Evolutionary conservation across 2,797 vertebrate genomes (phyloP), one percentile per base, ranked within the genome.

Genomic region (Oryzias dopingdopingensis): DNA sequence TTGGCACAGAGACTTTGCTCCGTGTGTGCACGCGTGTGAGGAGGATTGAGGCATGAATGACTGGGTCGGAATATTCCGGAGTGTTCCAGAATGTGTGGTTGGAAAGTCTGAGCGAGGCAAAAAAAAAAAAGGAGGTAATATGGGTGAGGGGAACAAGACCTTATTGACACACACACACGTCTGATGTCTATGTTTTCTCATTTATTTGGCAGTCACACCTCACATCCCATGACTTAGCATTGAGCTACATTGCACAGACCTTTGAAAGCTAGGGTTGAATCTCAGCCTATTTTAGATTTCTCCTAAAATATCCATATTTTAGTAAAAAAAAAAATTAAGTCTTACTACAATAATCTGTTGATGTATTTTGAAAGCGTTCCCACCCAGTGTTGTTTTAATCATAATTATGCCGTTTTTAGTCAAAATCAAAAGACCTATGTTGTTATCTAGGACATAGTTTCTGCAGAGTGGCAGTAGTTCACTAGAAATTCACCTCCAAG

Each of bases 11-110:
- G 15, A 29, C 46, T 26, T 18, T 48, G 50, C 41, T 37, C 46
- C 40, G 44, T 24, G 56, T 26, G 4, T 16, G 42, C 49, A 49
- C 13, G 51, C 4, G 24, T 50, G 74, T 49, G 64, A 54, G 74
- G 32, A 67, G 75, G 72, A 72, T 56, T 70, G 77, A 77, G 74
- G 80, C 82, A 80, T 86, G 56, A 93, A 90, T 94, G 87, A 90
- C 90, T 92, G 70, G 92, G 89, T 92, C 81, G 88, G 76, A 96
- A 94, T 94, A 92, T 97, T 95, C 94, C 94, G 92, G 65, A 82
- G 74, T 77, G 71, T 80, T 86, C 64, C 79, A 83, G 77, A 90
- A 86, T 79, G 89, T 89, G 90, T 49, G 70, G 91, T 90, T 87
- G 93, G 95, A 95, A 96, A 94, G 85, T 94, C 72, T 95, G 93